Percentiles rank a stretch among this genome's conserved stretches.
phyloP scores from a whole-genome alignment of 2,888 invertebrate genomes.

The Aricia artaxerxes region DNA sequence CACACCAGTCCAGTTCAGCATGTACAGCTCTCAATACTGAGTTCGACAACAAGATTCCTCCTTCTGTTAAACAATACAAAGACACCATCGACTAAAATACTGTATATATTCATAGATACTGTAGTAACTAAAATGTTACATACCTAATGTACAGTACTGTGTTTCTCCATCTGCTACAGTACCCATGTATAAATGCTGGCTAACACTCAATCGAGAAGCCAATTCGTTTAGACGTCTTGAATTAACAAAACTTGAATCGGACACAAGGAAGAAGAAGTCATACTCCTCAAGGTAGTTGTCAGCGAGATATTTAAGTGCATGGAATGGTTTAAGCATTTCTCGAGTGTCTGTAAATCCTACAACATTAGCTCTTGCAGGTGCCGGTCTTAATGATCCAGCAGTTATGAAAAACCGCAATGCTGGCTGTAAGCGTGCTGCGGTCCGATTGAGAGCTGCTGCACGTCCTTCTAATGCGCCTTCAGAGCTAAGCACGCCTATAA shows the following conservation, averaged over 20 bases:
- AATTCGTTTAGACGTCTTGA: slow-evolving; percentile 86
- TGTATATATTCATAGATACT: not conserved
- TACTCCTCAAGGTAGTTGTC: slow-evolving; percentile 94
- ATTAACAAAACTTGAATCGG: slow-evolving; percentile 92
- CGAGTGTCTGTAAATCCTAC: slow-evolving; percentile 93
- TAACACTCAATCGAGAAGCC: slow-evolving; percentile 89
- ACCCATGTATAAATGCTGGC: slow-evolving; percentile 92
- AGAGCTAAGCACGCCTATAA: slow-evolving; percentile 87
- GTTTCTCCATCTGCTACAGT: slow-evolving; percentile 80
- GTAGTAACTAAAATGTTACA: slow-evolving; percentile 38
- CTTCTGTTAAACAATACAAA: slow-evolving; percentile 74
- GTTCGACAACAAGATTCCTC: slow-evolving; percentile 93
- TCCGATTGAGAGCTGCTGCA: slow-evolving; percentile 94
- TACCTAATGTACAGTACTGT: slow-evolving; percentile 86
- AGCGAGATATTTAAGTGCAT: slow-evolving; percentile 92
- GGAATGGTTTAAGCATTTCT: slow-evolving; percentile 88
- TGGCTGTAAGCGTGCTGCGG: slow-evolving; percentile 90
- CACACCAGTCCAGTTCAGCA: slow-evolving; percentile 92
- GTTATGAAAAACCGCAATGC: slow-evolving; percentile 90
- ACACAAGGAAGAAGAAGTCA: slow-evolving; percentile 94
- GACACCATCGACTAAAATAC: too few species aligned
- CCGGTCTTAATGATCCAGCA: slow-evolving; percentile 66
- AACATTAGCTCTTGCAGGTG: slow-evolving; percentile 82
- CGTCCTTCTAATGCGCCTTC: slow-evolving; percentile 86
- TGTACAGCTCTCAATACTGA: slow-evolving; percentile 90